Evolutionary conservation across 2,797 vertebrate species (phyloP).

Genomic region (Falco biarmicus): DNA sequence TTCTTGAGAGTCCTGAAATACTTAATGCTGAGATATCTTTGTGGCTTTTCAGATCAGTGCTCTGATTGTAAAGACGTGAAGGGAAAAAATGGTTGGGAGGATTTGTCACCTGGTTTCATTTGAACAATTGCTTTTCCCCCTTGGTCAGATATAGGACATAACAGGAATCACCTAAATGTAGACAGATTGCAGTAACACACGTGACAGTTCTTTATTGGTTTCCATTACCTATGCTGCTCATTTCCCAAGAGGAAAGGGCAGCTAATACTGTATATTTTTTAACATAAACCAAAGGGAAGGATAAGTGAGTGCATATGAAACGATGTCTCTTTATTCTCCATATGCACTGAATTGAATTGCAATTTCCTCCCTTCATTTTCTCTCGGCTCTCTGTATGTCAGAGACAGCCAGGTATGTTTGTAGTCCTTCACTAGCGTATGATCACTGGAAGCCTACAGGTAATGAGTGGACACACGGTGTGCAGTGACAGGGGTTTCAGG

Average conservation of each 20-base stretch:
- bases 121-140: constrained; percentile 51
- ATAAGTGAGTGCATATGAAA: constrained; percentile 38
- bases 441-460: constrained; percentile 12
- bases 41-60: neutral
- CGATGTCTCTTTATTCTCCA: constrained; percentile 35
- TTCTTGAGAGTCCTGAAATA: neutral
- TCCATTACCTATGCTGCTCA: constrained; percentile 51
- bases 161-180: constrained; percentile 36
- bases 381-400: neutral
- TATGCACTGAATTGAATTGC: constrained; percentile 47
- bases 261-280: constrained; percentile 45
- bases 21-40: neutral
- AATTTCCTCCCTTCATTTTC: constrained; percentile 59
- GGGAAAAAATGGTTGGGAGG: constrained; percentile 31
- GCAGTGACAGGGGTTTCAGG: constrained; percentile 1
- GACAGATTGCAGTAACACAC: constrained; percentile 50
- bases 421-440: neutral
- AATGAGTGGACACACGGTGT: constrained; percentile 23
- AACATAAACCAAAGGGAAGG: constrained; percentile 55
- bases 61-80: constrained; percentile 16
- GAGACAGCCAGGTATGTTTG: constrained; percentile 11
- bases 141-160: constrained; percentile 51
- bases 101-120: constrained; percentile 50
- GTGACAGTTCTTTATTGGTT: constrained; percentile 48
- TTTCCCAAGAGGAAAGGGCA: constrained; percentile 53